Evolutionary conservation across 2,888 invertebrate species (phyloP).

Genomic region (Dioctria linearis): DNA sequence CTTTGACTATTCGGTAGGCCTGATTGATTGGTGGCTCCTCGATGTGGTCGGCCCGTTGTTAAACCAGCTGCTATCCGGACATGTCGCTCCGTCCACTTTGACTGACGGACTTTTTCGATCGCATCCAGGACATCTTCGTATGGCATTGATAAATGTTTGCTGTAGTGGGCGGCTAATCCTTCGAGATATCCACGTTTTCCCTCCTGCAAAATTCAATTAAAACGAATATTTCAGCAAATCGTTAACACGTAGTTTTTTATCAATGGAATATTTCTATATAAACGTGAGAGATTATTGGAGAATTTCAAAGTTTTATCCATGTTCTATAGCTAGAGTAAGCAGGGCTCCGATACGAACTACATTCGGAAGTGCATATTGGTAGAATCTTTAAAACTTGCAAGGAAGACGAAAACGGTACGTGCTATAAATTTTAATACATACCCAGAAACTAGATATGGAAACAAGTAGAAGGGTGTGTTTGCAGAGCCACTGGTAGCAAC

Average conservation of each 20-base stretch:
- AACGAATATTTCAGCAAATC: slow-evolving; percentile 49
- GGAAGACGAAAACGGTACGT: too few species aligned
- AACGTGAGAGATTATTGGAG: too few species aligned
- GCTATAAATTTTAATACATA: too few species aligned
- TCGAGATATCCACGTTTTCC: slow-evolving; percentile 90
- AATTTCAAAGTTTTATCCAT: too few species aligned
- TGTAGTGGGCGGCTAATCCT: slow-evolving; percentile 88
- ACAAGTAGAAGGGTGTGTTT: too few species aligned
- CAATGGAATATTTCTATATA: too few species aligned
- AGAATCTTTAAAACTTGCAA: too few species aligned
- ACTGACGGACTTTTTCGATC: slow-evolving; percentile 85
- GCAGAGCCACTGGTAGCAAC: too few species aligned
- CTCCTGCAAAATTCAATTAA: slow-evolving; percentile 73
- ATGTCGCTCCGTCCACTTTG: slow-evolving; percentile 72
- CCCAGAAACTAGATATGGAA: too few species aligned
- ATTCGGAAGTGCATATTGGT: too few species aligned
- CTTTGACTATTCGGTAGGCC: slow-evolving; percentile 84
- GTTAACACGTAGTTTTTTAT: slow-evolving; percentile 21
- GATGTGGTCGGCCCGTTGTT: slow-evolving; percentile 66
- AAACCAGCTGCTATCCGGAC: slow-evolving; percentile 69
- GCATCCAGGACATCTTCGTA: slow-evolving; percentile 90
- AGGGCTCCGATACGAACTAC: too few species aligned
- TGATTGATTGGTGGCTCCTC: slow-evolving; percentile 70
- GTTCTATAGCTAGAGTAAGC: too few species aligned
- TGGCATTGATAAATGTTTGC: slow-evolving; percentile 89